Evolutionary conservation across 2,888 invertebrate genomes (phyloP).

Genomic region (Himalopsyche anomala): DNA sequence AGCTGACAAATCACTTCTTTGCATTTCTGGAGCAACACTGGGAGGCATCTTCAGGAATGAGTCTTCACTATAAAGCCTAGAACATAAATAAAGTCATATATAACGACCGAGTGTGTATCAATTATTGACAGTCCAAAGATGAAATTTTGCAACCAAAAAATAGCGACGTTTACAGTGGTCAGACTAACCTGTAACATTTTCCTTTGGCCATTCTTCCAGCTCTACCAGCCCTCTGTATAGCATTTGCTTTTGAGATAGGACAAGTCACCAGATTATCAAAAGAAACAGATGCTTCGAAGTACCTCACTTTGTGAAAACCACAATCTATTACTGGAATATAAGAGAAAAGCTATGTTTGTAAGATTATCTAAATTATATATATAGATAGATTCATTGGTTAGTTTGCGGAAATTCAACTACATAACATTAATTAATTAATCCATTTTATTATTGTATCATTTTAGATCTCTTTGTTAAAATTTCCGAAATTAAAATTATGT

Average conservation of each 20-base stretch:
- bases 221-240: constrained; percentile 93
- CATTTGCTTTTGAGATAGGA: constrained; percentile 91
- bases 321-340: constrained; percentile 88
- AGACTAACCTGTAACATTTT: constrained; percentile 84
- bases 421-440: no score
- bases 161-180: no score
- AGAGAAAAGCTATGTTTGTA: background rate
- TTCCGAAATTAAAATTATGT: no score
- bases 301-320: constrained; percentile 96
- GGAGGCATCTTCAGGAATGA: constrained; percentile 83
- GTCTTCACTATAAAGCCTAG: constrained; percentile 86
- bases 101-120: background rate
- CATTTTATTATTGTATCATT: no score
- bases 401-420: no score
- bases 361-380: no score
- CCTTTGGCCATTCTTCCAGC: constrained; percentile 92
- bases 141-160: no score
- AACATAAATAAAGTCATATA: constrained; percentile 59
- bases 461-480: no score
- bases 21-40: constrained; percentile 94
- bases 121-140: background rate
- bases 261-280: constrained; percentile 90
- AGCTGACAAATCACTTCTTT: constrained; percentile 89
- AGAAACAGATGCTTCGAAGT: constrained; percentile 89
- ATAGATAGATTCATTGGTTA: no score